Evolutionary conservation across 2,113 vertebrate species (phyloP).

Genomic region (Anarrhichthys ocellatus): DNA sequence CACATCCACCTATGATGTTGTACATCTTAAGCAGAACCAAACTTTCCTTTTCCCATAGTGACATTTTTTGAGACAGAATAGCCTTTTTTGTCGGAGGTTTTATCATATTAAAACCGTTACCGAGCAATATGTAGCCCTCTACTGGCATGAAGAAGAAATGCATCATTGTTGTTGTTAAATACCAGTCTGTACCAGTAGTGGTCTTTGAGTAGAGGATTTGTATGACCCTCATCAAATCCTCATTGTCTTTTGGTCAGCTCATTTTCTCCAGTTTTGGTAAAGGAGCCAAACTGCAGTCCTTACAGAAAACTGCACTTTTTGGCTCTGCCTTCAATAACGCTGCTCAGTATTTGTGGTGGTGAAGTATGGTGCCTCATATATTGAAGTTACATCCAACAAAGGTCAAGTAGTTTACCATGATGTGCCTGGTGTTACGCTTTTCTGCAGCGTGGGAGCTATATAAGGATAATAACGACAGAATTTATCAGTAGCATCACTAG

Average conservation of each 20-base stretch:
- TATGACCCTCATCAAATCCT: constrained; percentile 55
- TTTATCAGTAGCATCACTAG: not conserved
- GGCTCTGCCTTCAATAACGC: constrained; percentile 7
- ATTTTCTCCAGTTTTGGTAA: constrained; percentile 28
- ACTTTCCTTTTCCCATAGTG: constrained; percentile 3
- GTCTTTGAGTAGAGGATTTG: constrained; percentile 27
- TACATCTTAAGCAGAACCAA: constrained; percentile 18
- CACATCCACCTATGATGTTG: constrained; percentile 44
- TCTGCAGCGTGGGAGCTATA: not conserved
- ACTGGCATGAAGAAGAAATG: constrained; percentile 22
- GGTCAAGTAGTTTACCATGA: constrained; percentile 45
- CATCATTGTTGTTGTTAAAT: constrained; percentile 12
- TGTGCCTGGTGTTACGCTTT: not conserved
- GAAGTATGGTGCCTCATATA: not conserved
- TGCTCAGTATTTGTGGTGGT: constrained; percentile 13
- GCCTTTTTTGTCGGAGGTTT: not conserved
- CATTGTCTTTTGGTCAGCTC: constrained; percentile 21
- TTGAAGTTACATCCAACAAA: constrained; percentile 3
- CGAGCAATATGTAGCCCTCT: not conserved
- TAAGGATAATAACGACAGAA: not conserved
- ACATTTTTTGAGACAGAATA: not conserved
- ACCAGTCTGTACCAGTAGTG: constrained; percentile 18
- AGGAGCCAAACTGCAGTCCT: constrained; percentile 6
- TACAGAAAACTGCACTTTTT: not conserved
- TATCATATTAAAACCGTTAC: not conserved